Percentiles rank a stretch among this genome's conserved stretches.
Conservation (phyloP, 2,888 invertebrate species). For the Neria commutata region DNA sequence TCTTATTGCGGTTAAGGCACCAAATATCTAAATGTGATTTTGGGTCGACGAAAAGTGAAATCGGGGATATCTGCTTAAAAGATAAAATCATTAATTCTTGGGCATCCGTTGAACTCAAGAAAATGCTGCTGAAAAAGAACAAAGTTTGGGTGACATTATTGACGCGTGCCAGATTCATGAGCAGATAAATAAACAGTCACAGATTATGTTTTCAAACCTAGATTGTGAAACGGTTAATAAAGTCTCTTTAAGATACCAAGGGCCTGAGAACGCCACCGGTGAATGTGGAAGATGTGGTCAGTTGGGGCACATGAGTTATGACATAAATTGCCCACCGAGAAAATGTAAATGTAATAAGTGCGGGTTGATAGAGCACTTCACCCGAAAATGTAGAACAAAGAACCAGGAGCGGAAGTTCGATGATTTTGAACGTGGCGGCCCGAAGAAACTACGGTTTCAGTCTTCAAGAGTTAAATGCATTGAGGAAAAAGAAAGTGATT, state of each 20-base stretch:
- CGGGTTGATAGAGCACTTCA: slow-evolving; percentile 20
- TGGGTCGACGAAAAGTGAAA: slow-evolving; percentile 17
- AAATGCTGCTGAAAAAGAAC: slow-evolving; percentile 32
- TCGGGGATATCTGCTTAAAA: slow-evolving; percentile 28
- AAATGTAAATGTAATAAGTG: slow-evolving; percentile 22
- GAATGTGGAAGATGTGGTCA: slow-evolving; percentile 30
- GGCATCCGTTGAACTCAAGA: slow-evolving; percentile 30
- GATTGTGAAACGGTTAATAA: slow-evolving; percentile 17
- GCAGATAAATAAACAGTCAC: slow-evolving; percentile 30
- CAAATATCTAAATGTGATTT: slow-evolving; percentile 22
- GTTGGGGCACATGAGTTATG: slow-evolving; percentile 23
- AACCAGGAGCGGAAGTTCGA: slow-evolving; percentile 13
- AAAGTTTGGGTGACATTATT: slow-evolving; percentile 24
- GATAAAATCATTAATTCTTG: slow-evolving; percentile 31
- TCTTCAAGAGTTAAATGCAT: slow-evolving; percentile 10
- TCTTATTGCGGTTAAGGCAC: slow-evolving; percentile 34
- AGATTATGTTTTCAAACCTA: slow-evolving; percentile 17
- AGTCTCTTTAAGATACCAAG: slow-evolving; percentile 14
- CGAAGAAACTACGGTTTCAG: slow-evolving; percentile 1
- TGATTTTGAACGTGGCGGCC: slow-evolving; percentile 1
- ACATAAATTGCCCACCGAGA: slow-evolving; percentile 17
- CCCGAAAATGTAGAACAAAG: slow-evolving; percentile 26
- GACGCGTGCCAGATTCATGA: slow-evolving; percentile 29
- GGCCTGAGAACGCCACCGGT: neutral
- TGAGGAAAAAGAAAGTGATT: slow-evolving; percentile 7